Evolutionary conservation across 92 coral and sea anemone species (phyloP), one percentile per base, ranked within the genome.

Genomic region (Metridium senile): DNA sequence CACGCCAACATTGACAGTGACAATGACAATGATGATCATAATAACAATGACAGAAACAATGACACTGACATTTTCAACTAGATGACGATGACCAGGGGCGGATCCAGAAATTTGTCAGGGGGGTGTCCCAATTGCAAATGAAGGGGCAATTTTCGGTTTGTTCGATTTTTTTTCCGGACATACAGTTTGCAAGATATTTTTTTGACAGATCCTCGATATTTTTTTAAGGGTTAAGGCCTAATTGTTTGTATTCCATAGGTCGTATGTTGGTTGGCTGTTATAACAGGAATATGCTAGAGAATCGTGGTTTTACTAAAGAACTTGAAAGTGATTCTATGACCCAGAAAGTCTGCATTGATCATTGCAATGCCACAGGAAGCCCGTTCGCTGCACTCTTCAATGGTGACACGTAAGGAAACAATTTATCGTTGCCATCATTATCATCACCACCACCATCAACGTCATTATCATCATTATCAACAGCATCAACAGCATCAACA

Each of bases 321-420:
- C 72, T 62, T 31, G 9, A 26, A 58, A 51, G 45, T 19, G 45
- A 30, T 20, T 0, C 11, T 21, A 83, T 91, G 66, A 88, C 86
- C 9, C 86, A 86, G 26, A 34, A 70, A 47, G 26, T 33, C 27
- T 91, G 97, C 69, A 62, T 88, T 11, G 53, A 43, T 25, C 45
- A 30, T 16, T 91, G 97, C 30, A 77, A 82, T 58, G 47, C 32
- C 32, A 51, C 66, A 0, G 31, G 58, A 56, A 77, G 66, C 58
- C 74, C 93, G 17, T 88, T 84, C 52, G 97, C 93, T 22, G 97
- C 93, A 0, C 53, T 91, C 3, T 45, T 28, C 43, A 70, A 75
- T 20, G 89, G 89, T 0, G 65, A 62, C 32, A 57, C 69, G 91
- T 87, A 77, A 43, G 80, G 33, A 11, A 6, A 62, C 21, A 28